Evolutionary conservation across 2,113 vertebrate species (phyloP).

Genomic region (Stegastes partitus): DNA sequence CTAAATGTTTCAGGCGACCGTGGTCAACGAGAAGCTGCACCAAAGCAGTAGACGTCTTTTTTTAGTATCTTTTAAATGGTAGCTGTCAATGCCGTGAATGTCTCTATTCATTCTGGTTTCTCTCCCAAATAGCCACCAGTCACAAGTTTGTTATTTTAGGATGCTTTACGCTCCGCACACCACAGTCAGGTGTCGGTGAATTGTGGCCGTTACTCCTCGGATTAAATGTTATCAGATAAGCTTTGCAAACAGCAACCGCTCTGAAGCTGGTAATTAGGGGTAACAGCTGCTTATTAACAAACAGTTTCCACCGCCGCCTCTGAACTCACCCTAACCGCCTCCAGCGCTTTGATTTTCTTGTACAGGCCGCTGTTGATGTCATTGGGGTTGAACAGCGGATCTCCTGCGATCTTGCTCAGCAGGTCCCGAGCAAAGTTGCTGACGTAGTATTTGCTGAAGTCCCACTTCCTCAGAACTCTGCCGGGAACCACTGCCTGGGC

Average conservation of each 20-base stretch:
- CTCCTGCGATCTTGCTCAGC: constrained; percentile 94
- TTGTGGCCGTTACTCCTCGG: no score
- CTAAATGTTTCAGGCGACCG: not conserved
- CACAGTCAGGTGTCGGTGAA: not conserved
- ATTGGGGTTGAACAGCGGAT: constrained; percentile 94
- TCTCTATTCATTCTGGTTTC: constrained; percentile 18
- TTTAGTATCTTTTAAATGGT: not conserved
- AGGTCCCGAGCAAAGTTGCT: constrained; percentile 98
- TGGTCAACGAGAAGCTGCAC: not conserved
- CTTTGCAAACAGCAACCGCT: not conserved
- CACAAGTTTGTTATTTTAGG: constrained; percentile 10
- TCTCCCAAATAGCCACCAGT: not conserved
- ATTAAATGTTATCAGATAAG: not conserved
- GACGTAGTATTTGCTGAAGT: constrained; percentile 95
- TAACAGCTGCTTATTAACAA: not conserved
- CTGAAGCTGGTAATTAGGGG: not conserved
- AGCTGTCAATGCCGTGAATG: constrained; percentile 2
- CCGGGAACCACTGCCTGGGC: constrained; percentile 92
- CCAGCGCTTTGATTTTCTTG: constrained; percentile 92
- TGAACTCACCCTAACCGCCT: constrained; percentile 89
- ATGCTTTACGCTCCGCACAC: not conserved
- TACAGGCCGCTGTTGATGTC: constrained; percentile 94
- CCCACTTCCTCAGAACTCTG: constrained; percentile 95
- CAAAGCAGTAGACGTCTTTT: not conserved
- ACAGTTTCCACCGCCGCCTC: not conserved